Evolutionary conservation across 2,797 vertebrate genomes (phyloP).

Genomic region (Dryobates pubescens): DNA sequence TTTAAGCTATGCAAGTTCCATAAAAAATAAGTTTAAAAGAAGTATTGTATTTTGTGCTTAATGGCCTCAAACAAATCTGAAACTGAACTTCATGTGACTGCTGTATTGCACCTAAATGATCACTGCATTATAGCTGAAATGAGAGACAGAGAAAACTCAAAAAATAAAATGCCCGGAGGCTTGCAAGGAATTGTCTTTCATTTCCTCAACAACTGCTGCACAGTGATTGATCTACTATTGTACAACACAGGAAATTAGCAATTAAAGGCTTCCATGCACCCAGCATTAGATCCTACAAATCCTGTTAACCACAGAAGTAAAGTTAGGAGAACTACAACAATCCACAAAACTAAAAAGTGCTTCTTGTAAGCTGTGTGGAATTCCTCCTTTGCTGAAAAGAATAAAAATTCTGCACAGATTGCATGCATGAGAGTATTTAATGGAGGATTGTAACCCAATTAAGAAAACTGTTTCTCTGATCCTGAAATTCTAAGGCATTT

Average conservation of each 20-base stretch:
- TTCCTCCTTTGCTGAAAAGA: slow-evolving; percentile 24
- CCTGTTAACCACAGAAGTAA: slow-evolving; percentile 19
- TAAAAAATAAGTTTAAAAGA: neutral
- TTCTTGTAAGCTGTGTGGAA: neutral
- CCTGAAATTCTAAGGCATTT: slow-evolving; percentile 29
- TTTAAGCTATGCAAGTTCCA: neutral
- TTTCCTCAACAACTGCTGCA: neutral
- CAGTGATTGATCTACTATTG: neutral
- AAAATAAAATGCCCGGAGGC: neutral
- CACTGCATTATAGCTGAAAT: neutral
- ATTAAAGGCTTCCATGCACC: slow-evolving; percentile 5
- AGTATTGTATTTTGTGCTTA: neutral
- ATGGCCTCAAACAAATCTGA: neutral
- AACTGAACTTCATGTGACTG: neutral
- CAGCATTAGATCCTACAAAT: slow-evolving; percentile 19
- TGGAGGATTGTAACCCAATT: slow-evolving; percentile 46
- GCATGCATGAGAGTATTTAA: neutral
- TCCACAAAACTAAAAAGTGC: neutral
- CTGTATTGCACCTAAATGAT: neutral
- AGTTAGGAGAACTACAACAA: neutral
- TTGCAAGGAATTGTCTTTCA: neutral
- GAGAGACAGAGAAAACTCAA: neutral
- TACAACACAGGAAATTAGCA: slow-evolving; percentile 9
- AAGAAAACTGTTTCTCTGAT: slow-evolving; percentile 47
- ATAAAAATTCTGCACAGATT: neutral